Percentiles rank a stretch among this genome's conserved stretches.
Evolutionary conservation across 2,888 invertebrate species (phyloP).

Genomic region (Dynastes hyllus): DNA sequence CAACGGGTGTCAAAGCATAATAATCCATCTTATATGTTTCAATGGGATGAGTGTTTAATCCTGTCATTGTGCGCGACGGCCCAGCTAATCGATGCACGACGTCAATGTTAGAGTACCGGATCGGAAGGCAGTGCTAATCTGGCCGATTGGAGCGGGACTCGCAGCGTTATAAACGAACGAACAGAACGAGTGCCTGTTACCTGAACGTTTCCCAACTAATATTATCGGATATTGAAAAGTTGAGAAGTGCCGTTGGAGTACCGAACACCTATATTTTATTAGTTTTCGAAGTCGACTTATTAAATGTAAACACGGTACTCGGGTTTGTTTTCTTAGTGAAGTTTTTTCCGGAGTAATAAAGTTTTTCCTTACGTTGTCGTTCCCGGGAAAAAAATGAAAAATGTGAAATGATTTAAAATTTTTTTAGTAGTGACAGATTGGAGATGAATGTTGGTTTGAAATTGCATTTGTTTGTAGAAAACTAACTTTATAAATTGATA

Average conservation of each 20-base stretch:
- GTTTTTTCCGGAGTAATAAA: constrained; percentile 16
- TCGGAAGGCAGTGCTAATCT: constrained; percentile 49
- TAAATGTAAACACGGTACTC: constrained; percentile 54
- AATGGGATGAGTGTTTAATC: constrained; percentile 71
- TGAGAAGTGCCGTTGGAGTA: constrained; percentile 57
- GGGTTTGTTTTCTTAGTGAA: constrained; percentile 31
- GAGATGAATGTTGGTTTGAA: too few species aligned
- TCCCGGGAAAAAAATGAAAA: too few species aligned
- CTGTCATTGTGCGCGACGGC: constrained; percentile 64
- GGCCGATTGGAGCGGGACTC: constrained; percentile 55
- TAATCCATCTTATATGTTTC: constrained; percentile 70
- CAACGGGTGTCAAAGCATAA: constrained; percentile 65
- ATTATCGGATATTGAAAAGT: constrained; percentile 64
- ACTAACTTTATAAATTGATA: too few species aligned
- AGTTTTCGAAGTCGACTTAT: constrained; percentile 57
- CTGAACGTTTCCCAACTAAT: constrained; percentile 62
- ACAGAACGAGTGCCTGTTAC: constrained; percentile 53
- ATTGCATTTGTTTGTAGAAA: too few species aligned
- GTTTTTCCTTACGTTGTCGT: background rate
- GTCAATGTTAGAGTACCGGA: constrained; percentile 2
- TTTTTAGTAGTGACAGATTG: too few species aligned
- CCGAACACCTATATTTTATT: constrained; percentile 60
- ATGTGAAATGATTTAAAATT: too few species aligned
- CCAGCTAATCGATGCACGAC: constrained; percentile 47
- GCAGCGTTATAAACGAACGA: background rate